phyloP scores from a whole-genome alignment of 2,797 vertebrate genomes.

The Babyrousa celebensis region DNA sequence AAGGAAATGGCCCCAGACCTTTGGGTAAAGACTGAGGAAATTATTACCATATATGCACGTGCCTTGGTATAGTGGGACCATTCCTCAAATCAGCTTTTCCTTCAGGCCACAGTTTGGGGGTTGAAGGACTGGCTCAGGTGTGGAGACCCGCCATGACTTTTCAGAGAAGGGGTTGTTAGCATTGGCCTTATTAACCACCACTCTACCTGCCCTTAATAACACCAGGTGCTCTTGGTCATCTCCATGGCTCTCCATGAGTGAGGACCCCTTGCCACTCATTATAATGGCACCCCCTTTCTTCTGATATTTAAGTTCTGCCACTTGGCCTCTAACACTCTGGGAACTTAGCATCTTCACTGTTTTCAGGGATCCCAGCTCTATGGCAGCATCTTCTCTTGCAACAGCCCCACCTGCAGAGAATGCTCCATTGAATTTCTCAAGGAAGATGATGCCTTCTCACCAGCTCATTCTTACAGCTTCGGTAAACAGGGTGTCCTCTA shows the following conservation, averaged over 20 bases:
- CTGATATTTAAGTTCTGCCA: neutral
- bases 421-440: neutral
- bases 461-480: neutral
- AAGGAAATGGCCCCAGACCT: neutral
- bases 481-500: neutral
- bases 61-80: neutral
- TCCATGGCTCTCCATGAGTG: neutral
- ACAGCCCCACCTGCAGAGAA: neutral
- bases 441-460: neutral
- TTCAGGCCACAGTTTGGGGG: neutral
- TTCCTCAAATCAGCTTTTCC: neutral
- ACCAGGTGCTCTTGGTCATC: neutral
- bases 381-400: neutral
- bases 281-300: neutral
- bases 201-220: neutral
- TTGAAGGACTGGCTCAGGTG: neutral
- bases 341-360: neutral
- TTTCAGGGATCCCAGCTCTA: neutral
- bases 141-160: neutral
- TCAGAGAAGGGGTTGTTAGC: neutral
- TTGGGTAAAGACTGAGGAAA: neutral
- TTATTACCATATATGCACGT: neutral
- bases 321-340: neutral
- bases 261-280: neutral
- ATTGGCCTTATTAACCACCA: neutral